Base-by-base conservation (phyloP, 2,797 vertebrate species). In the Heterohyrax brucei region DNA sequence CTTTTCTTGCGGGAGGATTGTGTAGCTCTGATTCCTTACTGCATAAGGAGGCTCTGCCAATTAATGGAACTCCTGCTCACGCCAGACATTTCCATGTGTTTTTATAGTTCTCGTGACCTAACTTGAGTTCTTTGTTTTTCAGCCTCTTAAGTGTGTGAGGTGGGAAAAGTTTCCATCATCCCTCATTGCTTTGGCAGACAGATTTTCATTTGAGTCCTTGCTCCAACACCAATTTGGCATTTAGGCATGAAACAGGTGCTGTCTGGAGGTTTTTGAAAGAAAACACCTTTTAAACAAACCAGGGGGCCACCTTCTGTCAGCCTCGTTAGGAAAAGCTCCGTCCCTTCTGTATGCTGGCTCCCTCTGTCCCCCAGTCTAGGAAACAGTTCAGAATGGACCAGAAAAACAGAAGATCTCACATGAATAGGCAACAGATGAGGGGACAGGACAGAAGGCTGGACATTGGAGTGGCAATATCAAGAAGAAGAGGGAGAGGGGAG, bases 101-200 rank as follows among this genome's bases (percentile, higher is more conserved):
- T 97, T 97, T 97, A 97, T 95, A 95, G 85, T 53, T 94, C 72
- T 30, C 22, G 44, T 96, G 90, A 86, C 94, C 88, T 96, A 92
- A 89, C 95, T 85, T 33, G 75, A 94, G 85, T 73, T 95, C 94
- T 94, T 95, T 96, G 89, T 91, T 93, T 97, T 95, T 94, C 62
- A 96, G 81, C 89, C 81, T 89, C 53, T 87, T 24, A 89, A 93
- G 87, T 87, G 61, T 86, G 53, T 89, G 93, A 89, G 78, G 72
- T 96, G 90, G 90, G 64, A 77, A 66, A 91, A 77, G 85, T 90
- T 85, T 77, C 59, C 82, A 85, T 84, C 91, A 73, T 88, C 82
- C 56, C 30, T 24, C 39, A 13, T 82, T 44, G 81, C 72, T 91
- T 95, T 95, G 90, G 92, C 95, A 95, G 91, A 83, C 92, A 86